A percentile compares a stretch with the other conserved stretches of the same genome.
phyloP scores from a whole-genome alignment of 2,888 invertebrate species.

The Caradrina kadenii region DNA sequence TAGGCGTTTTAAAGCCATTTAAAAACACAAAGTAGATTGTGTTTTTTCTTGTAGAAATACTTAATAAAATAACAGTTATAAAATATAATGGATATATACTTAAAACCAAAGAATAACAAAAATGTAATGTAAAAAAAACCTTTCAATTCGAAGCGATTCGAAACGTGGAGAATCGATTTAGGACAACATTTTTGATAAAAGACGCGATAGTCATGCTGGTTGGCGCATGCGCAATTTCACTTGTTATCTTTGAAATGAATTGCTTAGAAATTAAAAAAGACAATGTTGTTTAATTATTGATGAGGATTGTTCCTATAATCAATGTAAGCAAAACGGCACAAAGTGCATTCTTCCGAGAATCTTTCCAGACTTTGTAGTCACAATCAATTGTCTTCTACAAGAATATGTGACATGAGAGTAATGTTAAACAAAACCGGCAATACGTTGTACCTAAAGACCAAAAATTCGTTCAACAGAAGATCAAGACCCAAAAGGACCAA shows the following conservation, averaged over 20 bases:
- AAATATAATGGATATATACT: constrained; percentile 5
- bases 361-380: no score
- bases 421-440: background rate
- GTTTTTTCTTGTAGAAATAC: background rate
- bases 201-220: constrained; percentile 20
- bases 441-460: background rate
- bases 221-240: background rate
- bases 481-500: background rate
- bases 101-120: constrained; percentile 7
- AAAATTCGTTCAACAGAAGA: background rate
- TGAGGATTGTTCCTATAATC: background rate
- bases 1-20: no score
- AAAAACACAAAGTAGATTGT: background rate
- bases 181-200: background rate
- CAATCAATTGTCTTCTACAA: background rate
- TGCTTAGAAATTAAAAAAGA: background rate
- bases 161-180: constrained; percentile 38
- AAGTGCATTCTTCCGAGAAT: no score
- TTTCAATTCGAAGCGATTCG: constrained; percentile 20
- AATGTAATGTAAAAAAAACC: background rate
- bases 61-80: background rate
- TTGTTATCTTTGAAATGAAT: background rate
- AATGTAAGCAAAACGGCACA: background rate
- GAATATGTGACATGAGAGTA: background rate
- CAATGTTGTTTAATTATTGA: background rate